Conservation (phyloP, 1,140 invertebrate genomes). For the Grapholita molesta region DNA sequence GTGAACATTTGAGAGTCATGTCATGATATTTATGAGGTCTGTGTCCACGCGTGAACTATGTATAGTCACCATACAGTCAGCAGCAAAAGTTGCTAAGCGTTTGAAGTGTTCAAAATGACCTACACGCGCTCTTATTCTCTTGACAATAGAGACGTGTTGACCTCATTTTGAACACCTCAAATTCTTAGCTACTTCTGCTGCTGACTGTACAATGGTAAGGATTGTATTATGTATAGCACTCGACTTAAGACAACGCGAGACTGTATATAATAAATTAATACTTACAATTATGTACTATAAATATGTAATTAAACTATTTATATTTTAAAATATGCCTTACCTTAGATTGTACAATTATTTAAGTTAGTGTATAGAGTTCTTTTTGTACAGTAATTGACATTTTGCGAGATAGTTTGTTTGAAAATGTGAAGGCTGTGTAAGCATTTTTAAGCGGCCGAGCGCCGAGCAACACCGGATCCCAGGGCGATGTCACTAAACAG, state of each 20-base stretch:
- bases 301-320: constrained; percentile 62
- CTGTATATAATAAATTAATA: constrained; percentile 66
- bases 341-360: constrained; percentile 57
- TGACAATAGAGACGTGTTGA: no score
- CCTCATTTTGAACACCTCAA: no score
- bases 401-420: constrained; percentile 32
- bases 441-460: constrained; percentile 45
- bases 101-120: no score
- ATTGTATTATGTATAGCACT: constrained; percentile 58
- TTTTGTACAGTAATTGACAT: constrained; percentile 64
- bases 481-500: constrained; percentile 2
- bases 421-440: constrained; percentile 52
- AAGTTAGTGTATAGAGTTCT: constrained; percentile 42
- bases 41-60: constrained; percentile 20
- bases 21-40: constrained; percentile 31
- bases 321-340: constrained; percentile 72
- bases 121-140: no score
- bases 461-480: constrained; percentile 30
- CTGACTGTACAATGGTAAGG: constrained; percentile 44
- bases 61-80: constrained; percentile 27
- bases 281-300: constrained; percentile 52
- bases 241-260: constrained; percentile 64
- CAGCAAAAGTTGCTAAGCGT: no score
- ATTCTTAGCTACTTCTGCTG: no score
- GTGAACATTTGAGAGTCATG: background rate